Conservation (phyloP, 1,140 invertebrate species). For the Branchinecta lindahli region DNA sequence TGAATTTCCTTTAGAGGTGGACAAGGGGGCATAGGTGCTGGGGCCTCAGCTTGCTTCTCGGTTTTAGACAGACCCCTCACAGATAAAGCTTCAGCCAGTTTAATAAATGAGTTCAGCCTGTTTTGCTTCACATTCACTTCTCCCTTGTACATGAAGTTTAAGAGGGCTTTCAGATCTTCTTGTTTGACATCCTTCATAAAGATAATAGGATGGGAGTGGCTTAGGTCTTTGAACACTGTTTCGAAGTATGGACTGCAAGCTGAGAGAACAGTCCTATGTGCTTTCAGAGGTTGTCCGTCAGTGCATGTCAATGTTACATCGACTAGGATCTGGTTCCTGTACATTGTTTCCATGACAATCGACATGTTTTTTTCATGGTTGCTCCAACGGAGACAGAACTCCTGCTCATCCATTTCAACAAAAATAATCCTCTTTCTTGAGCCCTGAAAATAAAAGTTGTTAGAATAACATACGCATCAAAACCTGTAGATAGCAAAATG, state of each 20-base stretch:
- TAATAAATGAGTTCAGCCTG: constrained; percentile 27
- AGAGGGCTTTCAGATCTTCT: constrained; percentile 29
- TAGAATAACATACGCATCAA: too few species aligned
- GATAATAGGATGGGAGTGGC: constrained; percentile 48
- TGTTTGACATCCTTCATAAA: constrained; percentile 33
- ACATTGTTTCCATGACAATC: constrained; percentile 65
- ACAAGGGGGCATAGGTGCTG: neutral
- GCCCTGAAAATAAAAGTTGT: too few species aligned
- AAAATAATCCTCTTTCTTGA: too few species aligned
- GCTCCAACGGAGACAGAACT: constrained; percentile 87
- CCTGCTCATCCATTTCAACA: constrained; percentile 47
- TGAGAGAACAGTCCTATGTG: constrained; percentile 80
- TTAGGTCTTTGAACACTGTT: constrained; percentile 76
- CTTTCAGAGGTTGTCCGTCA: constrained; percentile 74
- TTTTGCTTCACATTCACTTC: constrained; percentile 33
- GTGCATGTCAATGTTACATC: constrained; percentile 81
- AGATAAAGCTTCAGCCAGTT: constrained; percentile 26
- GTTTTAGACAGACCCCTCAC: constrained; percentile 26
- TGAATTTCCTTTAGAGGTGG: neutral
- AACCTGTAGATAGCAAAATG: too few species aligned
- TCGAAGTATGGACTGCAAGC: constrained; percentile 90
- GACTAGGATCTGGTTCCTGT: constrained; percentile 69
- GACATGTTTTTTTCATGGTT: constrained; percentile 68
- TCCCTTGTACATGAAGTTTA: constrained; percentile 31
- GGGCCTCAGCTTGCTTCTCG: neutral